A percentile compares a stretch with the other conserved stretches of the same genome.
phyloP scores from a whole-genome alignment of 2,888 invertebrate species.

The Drosophila fungiperda region DNA sequence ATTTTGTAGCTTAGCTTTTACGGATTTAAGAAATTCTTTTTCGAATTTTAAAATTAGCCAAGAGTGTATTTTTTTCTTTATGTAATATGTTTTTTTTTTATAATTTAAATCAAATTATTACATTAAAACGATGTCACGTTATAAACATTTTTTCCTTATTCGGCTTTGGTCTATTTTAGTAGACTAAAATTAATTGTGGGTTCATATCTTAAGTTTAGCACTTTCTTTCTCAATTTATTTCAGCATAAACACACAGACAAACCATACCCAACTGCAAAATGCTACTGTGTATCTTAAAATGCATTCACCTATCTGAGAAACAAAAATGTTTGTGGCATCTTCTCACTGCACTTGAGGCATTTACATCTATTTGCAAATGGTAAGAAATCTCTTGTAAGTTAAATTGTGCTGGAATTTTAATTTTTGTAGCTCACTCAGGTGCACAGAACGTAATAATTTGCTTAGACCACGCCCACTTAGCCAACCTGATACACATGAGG shows the following conservation, averaged over 20 bases:
- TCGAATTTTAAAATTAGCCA: background rate
- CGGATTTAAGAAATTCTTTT: background rate
- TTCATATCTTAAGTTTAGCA: background rate
- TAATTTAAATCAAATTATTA: background rate
- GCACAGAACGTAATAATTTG: slow-evolving; percentile 42
- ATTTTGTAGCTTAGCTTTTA: background rate
- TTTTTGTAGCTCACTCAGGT: slow-evolving; percentile 38
- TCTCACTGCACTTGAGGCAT: slow-evolving; percentile 33
- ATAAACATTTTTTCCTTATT: too few relatives aligned
- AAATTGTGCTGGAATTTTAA: slow-evolving; percentile 64
- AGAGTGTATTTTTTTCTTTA: background rate
- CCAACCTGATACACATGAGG: slow-evolving; percentile 22
- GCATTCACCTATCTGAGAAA: background rate
- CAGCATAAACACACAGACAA: background rate
- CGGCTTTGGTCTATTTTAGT: too few relatives aligned
- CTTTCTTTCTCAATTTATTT: background rate
- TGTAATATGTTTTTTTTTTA: background rate
- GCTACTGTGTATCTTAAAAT: slow-evolving; percentile 3
- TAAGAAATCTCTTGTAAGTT: slow-evolving; percentile 18
- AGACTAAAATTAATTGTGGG: background rate
- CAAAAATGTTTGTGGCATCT: slow-evolving; percentile 7
- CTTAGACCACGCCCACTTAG: slow-evolving; percentile 24
- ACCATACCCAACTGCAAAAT: background rate
- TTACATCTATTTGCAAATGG: slow-evolving; percentile 11
- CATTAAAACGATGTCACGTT: background rate